These are phyloP conservation scores for Hemithea aestivaria DNA, from an alignment of 2,888 invertebrate genomes.

Conservation along the genomic window DNA sequence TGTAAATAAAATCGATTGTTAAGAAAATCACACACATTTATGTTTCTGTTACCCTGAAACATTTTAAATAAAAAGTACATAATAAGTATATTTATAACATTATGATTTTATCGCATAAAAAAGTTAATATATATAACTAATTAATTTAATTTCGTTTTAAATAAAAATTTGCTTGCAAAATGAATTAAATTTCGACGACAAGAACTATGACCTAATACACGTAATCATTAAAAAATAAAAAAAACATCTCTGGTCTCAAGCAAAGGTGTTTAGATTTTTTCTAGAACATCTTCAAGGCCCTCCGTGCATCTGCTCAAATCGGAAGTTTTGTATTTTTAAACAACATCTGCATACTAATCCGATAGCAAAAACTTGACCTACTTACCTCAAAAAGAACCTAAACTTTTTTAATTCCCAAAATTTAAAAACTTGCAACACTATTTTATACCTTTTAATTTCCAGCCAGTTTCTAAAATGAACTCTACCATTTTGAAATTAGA, in stretches of 20 bases:
- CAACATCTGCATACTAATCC: constrained; percentile 74
- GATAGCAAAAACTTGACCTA: constrained; percentile 76
- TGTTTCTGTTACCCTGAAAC: too few species aligned
- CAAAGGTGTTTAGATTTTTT: constrained; percentile 66
- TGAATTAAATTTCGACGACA: too few species aligned
- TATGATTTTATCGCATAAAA: too few species aligned
- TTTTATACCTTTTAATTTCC: constrained; percentile 7
- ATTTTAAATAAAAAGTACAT: too few species aligned
- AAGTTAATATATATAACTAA: too few species aligned
- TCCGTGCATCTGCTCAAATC: constrained; percentile 67
- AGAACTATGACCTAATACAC: too few species aligned
- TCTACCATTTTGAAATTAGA: constrained; percentile 26
- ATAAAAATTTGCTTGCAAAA: too few species aligned
- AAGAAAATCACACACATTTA: too few species aligned
- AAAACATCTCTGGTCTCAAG: constrained; percentile 45
- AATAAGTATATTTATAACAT: too few species aligned
- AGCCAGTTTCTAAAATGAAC: constrained; percentile 21
- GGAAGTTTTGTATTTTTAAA: constrained; percentile 53
- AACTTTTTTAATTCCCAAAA: constrained; percentile 27
- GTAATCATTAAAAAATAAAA: constrained; percentile 37
- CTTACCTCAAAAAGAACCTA: constrained; percentile 28
- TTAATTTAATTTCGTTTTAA: too few species aligned
- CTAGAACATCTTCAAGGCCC: constrained; percentile 67
- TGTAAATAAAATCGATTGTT: too few species aligned
- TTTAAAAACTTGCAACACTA: constrained; percentile 18